These are phyloP conservation scores for Netelia inedita DNA, from an alignment of 2,888 invertebrate species.

Conservation along the genomic window DNA sequence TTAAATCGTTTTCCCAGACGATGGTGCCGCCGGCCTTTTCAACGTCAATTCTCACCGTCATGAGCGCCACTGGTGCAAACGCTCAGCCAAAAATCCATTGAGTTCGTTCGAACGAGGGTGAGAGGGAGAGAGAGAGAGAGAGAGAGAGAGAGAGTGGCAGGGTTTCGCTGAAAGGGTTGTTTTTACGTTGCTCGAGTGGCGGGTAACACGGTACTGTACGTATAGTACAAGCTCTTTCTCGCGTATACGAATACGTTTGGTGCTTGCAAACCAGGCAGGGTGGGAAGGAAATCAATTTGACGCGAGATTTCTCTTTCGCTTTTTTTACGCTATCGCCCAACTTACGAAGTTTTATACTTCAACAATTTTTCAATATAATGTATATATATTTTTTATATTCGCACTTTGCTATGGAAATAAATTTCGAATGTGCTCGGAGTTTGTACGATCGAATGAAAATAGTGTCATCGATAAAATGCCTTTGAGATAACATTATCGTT, in stretches of 20 bases:
- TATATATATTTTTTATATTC: background rate
- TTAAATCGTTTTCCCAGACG: constrained; percentile 64
- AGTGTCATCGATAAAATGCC: too few species aligned
- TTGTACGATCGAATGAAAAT: too few species aligned
- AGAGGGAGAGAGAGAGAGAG: background rate
- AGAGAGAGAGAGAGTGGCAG: constrained; percentile 11
- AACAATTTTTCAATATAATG: background rate
- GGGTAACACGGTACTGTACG: constrained; percentile 35
- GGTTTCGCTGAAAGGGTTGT: constrained; percentile 49
- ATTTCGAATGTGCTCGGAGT: too few species aligned
- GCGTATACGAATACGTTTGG: constrained; percentile 38
- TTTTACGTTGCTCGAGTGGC: constrained; percentile 44
- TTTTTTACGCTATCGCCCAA: background rate
- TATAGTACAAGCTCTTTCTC: constrained; percentile 33
- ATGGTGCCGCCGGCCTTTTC: constrained; percentile 35
- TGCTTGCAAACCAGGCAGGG: background rate
- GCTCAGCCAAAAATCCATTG: constrained; percentile 43
- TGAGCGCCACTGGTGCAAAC: constrained; percentile 37
- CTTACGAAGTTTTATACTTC: too few species aligned
- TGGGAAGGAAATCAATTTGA: constrained; percentile 58
- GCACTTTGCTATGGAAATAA: too few species aligned
- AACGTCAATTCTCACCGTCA: constrained; percentile 51
- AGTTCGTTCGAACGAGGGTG: constrained; percentile 50
- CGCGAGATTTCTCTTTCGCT: constrained; percentile 13
- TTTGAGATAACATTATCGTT: too few species aligned